These are phyloP conservation scores for Nesogale talazaci DNA, from an alignment of 2,113 vertebrate genomes.

Conservation along the genomic window DNA sequence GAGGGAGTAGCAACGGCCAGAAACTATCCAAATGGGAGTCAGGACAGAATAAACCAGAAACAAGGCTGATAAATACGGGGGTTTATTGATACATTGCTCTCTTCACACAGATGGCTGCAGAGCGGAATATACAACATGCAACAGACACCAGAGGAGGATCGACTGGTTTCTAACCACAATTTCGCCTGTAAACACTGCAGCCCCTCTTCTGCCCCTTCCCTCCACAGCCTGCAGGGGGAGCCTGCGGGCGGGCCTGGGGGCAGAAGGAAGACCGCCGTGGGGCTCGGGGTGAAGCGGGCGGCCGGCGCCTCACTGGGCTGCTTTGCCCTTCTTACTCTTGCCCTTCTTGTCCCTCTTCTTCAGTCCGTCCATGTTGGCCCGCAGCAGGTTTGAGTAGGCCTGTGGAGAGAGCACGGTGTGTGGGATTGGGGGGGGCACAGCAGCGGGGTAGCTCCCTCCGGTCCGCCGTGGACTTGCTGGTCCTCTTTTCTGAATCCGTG, in stretches of 20 bases:
- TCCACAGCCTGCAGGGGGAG: no score
- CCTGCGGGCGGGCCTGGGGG: no score
- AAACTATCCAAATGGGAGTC: constrained; percentile 1
- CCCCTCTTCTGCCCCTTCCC: background rate
- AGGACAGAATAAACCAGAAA: constrained; percentile 2
- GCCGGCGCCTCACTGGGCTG: constrained; percentile 90
- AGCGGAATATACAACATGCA: constrained; percentile 1
- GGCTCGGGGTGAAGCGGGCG: background rate
- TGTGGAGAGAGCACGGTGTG: constrained; percentile 78
- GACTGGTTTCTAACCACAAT: constrained; percentile 40
- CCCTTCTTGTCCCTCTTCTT: constrained; percentile 99
- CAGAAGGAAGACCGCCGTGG: background rate
- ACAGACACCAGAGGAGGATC: constrained; percentile 33
- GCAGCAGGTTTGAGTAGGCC: constrained; percentile 97
- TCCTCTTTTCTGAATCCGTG: background rate
- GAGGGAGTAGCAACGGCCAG: background rate
- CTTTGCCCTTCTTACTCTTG: constrained; percentile 98
- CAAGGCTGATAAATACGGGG: constrained; percentile 6
- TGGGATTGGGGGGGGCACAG: background rate
- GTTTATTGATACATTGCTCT: constrained; percentile 61
- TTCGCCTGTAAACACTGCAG: constrained; percentile 39
- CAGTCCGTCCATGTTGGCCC: constrained; percentile 98
- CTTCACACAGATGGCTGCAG: constrained; percentile 19
- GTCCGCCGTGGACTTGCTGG: background rate
- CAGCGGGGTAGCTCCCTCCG: background rate